Evolutionary conservation across 2,113 vertebrate species (phyloP).

Genomic region (Falco punctatus): DNA sequence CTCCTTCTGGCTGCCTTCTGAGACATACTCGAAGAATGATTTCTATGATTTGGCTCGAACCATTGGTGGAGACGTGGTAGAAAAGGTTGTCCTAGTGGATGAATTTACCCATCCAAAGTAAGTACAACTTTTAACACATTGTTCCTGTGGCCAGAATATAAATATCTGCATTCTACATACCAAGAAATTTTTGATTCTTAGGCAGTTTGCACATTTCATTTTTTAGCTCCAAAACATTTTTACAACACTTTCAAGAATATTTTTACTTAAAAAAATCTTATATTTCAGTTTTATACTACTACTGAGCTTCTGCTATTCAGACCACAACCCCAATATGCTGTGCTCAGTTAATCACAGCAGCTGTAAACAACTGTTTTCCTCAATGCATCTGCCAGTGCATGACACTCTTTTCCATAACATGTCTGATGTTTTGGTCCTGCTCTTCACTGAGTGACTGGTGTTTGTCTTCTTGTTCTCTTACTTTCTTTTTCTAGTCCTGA

Average conservation of each 20-base stretch:
- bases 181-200: background rate
- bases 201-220: background rate
- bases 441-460: background rate
- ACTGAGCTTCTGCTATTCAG: background rate
- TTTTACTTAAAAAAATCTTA: background rate
- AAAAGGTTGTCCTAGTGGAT: constrained; percentile 89
- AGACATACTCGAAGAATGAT: constrained; percentile 84
- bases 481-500: background rate
- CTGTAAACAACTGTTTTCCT: background rate
- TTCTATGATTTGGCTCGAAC: constrained; percentile 94
- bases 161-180: background rate
- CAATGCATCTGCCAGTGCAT: background rate
- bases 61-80: constrained; percentile 90
- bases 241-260: background rate
- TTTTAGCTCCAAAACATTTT: background rate
- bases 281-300: background rate
- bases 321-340: background rate
- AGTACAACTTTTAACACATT: constrained; percentile 56
- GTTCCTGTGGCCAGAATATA: background rate
- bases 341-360: background rate
- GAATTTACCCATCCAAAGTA: constrained; percentile 92
- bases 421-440: background rate
- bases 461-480: background rate
- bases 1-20: constrained; percentile 93
- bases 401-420: background rate